Evolutionary conservation across 2,888 invertebrate species (phyloP).

Genomic region (Panzeria rudis): DNA sequence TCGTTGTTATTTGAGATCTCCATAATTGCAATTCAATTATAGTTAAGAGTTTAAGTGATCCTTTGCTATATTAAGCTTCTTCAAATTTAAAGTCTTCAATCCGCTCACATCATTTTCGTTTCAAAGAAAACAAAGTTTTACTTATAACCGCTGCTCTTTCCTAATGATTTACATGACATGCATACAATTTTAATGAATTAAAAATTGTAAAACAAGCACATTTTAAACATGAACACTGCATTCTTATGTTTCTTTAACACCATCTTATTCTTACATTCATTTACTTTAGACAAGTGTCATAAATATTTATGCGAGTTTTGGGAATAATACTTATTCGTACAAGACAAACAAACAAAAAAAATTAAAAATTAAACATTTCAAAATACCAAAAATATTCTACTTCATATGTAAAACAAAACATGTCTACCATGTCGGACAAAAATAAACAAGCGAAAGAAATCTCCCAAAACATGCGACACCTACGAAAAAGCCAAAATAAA

Average conservation of each 20-base stretch:
- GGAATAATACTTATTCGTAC: conserved; percentile 77
- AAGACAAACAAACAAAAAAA: conserved; percentile 28
- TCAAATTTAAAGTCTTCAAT: not conserved
- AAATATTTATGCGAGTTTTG: conserved; percentile 83
- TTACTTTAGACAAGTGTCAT: conserved; percentile 77
- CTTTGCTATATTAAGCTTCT: not conserved
- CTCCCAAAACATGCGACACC: conserved; percentile 55
- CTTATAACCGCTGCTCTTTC: not conserved
- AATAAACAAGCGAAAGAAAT: conserved; percentile 45
- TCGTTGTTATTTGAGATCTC: not conserved
- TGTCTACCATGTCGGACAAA: conserved; percentile 64
- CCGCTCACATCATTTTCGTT: not conserved
- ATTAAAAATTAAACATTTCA: conserved; percentile 53
- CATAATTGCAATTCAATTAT: too few species aligned
- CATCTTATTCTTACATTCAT: conserved; percentile 44
- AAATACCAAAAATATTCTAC: conserved; percentile 51
- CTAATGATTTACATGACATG: conserved; percentile 45
- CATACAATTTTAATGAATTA: conserved; percentile 46
- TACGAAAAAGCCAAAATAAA: conserved; percentile 20
- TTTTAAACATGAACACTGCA: conserved; percentile 59
- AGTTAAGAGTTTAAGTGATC: not conserved
- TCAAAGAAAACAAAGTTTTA: not conserved
- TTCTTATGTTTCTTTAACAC: conserved; percentile 58
- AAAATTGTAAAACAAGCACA: conserved; percentile 24
- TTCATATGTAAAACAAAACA: conserved; percentile 67